These are phyloP conservation scores for Oryctes rhinoceros DNA, from an alignment of 1,140 invertebrate species.

Conservation along the genomic window DNA sequence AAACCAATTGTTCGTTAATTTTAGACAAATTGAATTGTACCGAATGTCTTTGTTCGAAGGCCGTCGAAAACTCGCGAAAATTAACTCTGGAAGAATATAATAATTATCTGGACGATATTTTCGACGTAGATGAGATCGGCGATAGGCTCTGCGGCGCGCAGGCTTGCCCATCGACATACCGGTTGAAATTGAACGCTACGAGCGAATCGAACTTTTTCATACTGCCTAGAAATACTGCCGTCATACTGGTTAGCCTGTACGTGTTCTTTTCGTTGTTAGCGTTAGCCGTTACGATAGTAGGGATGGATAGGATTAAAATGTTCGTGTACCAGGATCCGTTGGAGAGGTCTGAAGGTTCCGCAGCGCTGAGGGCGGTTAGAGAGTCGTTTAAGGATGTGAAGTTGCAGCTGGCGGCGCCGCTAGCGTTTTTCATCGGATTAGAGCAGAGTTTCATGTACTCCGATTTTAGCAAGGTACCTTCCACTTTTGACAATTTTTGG, in stretches of 20 bases:
- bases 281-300: slow-evolving; percentile 64
- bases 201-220: slow-evolving; percentile 48
- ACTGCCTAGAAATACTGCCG: slow-evolving; percentile 61
- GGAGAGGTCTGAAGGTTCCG: slow-evolving; percentile 60
- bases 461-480: slow-evolving; percentile 72
- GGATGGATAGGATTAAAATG: slow-evolving; percentile 63
- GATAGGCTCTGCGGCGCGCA: slow-evolving; percentile 65
- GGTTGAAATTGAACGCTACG: neutral
- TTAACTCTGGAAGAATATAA: slow-evolving; percentile 46
- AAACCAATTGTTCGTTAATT: slow-evolving; percentile 4
- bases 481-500: neutral
- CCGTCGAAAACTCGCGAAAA: neutral
- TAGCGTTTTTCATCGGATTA: slow-evolving; percentile 75
- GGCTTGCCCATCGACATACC: slow-evolving; percentile 61
- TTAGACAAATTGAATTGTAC: slow-evolving; percentile 20
- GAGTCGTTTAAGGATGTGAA: slow-evolving; percentile 63
- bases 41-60: slow-evolving; percentile 6
- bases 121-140: slow-evolving; percentile 61
- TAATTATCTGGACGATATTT: slow-evolving; percentile 59
- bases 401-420: slow-evolving; percentile 69
- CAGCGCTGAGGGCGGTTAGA: slow-evolving; percentile 60
- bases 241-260: slow-evolving; percentile 65
- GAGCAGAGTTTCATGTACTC: slow-evolving; percentile 79
- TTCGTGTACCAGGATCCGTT: slow-evolving; percentile 59
- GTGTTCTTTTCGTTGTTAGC: slow-evolving; percentile 65